Percentiles rank a stretch among this genome's conserved stretches.
Conservation (phyloP, 2,797 vertebrate species). For the Phrynocephalus vlangalii region DNA sequence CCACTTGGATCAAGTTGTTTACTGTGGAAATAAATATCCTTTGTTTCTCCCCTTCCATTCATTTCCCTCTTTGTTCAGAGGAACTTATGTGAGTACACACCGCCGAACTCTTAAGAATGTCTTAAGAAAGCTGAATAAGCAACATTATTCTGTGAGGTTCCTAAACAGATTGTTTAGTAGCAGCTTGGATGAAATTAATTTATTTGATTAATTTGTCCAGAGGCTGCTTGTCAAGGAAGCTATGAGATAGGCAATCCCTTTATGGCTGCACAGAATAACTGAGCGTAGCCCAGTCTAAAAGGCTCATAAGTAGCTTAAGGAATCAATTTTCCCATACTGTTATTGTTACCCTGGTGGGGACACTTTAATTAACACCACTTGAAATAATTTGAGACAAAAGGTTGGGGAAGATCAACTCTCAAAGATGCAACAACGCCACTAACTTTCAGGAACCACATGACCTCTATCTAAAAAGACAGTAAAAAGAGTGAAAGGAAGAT, state of each 20-base stretch:
- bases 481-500: background rate
- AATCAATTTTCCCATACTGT: slow-evolving; percentile 41
- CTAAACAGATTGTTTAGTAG: slow-evolving; percentile 13
- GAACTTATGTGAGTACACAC: background rate
- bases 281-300: slow-evolving; percentile 31
- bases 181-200: slow-evolving; percentile 30
- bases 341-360: slow-evolving; percentile 35
- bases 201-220: slow-evolving; percentile 32
- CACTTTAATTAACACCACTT: slow-evolving; percentile 43
- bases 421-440: background rate
- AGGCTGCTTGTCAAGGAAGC: slow-evolving; percentile 27
- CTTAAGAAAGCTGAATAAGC: slow-evolving; percentile 36
- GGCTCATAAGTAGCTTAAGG: slow-evolving; percentile 41
- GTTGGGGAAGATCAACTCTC: slow-evolving; percentile 19
- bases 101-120: background rate
- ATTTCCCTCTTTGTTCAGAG: background rate
- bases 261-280: slow-evolving; percentile 28
- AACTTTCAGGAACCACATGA: background rate
- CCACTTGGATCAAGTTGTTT: background rate
- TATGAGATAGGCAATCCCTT: slow-evolving; percentile 25
- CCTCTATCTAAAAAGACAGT: background rate
- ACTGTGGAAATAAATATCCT: background rate
- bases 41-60: background rate
- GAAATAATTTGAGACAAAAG: slow-evolving; percentile 38
- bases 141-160: slow-evolving; percentile 11